A percentile compares a stretch with the other conserved stretches of the same genome.
phyloP scores from a whole-genome alignment of 2,113 vertebrate genomes.

The Percina caprodes region DNA sequence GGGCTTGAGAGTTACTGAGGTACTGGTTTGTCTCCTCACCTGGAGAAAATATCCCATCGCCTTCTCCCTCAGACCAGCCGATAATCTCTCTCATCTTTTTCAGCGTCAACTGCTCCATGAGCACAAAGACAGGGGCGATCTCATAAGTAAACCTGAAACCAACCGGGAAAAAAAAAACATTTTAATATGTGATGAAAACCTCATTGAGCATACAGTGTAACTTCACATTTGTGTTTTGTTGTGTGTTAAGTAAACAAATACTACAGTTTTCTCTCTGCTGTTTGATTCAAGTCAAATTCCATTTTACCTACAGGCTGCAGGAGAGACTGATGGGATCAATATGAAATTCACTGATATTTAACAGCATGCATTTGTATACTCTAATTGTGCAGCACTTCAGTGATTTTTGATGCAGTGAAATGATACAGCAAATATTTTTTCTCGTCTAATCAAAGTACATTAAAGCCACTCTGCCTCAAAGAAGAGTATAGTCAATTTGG shows the following conservation, averaged over 20 bases:
- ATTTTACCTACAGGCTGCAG: not conserved
- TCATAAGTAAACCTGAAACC: slow-evolving; percentile 96
- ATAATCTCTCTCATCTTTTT: slow-evolving; percentile 98
- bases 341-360: slow-evolving; percentile 8
- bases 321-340: slow-evolving; percentile 20
- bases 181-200: not conserved
- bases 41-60: slow-evolving; percentile 98
- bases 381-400: slow-evolving; percentile 37
- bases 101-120: slow-evolving; percentile 99
- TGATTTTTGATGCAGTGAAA: slow-evolving; percentile 42
- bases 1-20: not conserved
- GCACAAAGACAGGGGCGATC: slow-evolving; percentile 98
- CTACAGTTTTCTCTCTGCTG: not conserved
- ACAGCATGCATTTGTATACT: slow-evolving; percentile 14
- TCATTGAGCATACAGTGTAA: not conserved
- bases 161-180: not conserved
- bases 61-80: slow-evolving; percentile 95
- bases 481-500: slow-evolving; percentile 30
- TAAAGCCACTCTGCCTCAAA: slow-evolving; percentile 19
- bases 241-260: not conserved
- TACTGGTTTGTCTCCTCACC: slow-evolving; percentile 75
- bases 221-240: not conserved
- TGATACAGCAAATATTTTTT: slow-evolving; percentile 26
- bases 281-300: not conserved
- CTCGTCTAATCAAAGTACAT: slow-evolving; percentile 22